phyloP scores from a whole-genome alignment of 2,888 invertebrate species.

The Litoditis marina region DNA sequence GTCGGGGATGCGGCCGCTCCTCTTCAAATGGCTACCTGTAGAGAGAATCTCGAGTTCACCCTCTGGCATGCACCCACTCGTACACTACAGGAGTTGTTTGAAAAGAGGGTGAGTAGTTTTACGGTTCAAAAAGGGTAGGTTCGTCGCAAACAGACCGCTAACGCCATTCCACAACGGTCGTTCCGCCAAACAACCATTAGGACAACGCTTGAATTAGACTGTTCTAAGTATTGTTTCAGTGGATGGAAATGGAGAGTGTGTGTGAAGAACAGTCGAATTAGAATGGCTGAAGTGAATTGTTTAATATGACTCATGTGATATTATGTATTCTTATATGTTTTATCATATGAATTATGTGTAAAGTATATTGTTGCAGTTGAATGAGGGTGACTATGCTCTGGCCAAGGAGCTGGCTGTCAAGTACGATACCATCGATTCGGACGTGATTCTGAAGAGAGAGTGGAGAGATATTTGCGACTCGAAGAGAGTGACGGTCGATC shows the following conservation, averaged over 20 bases:
- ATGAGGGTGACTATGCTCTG: constrained; percentile 32
- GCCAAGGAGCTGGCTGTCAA: constrained; percentile 29
- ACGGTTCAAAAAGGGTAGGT: too few relatives aligned
- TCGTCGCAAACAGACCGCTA: too few relatives aligned
- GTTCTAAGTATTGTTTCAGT: too few relatives aligned
- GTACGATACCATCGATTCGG: constrained; percentile 28
- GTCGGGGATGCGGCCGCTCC: constrained; percentile 45
- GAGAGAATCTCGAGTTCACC: constrained; percentile 32
- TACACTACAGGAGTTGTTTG: constrained; percentile 38
- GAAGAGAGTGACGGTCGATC: constrained; percentile 22
- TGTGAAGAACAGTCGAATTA: too few relatives aligned
- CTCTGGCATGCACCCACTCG: constrained; percentile 39
- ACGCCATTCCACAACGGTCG: too few relatives aligned
- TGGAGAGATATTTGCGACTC: constrained; percentile 39
- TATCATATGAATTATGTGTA: too few relatives aligned
- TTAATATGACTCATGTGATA: not conserved
- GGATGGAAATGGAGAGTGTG: too few relatives aligned
- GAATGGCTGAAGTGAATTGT: too few relatives aligned
- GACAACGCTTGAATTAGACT: too few relatives aligned
- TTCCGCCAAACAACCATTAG: too few relatives aligned
- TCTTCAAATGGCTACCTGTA: constrained; percentile 40
- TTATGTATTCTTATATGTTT: not conserved
- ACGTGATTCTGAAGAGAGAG: constrained; percentile 40
- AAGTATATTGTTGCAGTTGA: too few relatives aligned
- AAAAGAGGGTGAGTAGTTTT: constrained; percentile 42